These are phyloP conservation scores for Alectura lathami DNA, from an alignment of 2,113 vertebrate species.

Conservation along the genomic window DNA sequence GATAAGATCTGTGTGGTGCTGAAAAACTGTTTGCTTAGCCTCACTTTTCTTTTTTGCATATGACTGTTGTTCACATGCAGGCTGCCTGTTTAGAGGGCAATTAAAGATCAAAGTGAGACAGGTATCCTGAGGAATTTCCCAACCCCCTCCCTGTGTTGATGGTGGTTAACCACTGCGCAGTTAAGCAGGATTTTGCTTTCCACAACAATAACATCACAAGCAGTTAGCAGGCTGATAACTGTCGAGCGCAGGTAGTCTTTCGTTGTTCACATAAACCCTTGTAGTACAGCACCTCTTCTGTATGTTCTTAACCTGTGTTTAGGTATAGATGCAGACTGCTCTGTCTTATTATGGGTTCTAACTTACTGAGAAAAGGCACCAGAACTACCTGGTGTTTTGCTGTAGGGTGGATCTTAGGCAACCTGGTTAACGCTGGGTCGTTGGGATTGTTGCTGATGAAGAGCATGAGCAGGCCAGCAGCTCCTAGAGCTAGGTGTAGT, in stretches of 20 bases:
- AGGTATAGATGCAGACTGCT: not conserved
- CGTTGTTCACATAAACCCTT: not conserved
- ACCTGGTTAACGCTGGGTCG: not conserved
- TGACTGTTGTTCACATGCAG: not conserved
- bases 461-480: not conserved
- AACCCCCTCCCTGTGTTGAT: not conserved
- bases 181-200: conserved; percentile 13
- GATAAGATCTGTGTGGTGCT: not conserved
- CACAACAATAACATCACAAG: not conserved
- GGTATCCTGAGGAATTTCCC: not conserved
- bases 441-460: not conserved
- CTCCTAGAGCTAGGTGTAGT: not conserved
- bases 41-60: not conserved
- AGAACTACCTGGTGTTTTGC: not conserved
- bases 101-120: not conserved
- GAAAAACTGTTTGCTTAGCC: not conserved
- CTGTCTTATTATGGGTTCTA: not conserved
- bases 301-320: not conserved
- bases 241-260: not conserved
- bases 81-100: not conserved
- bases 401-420: not conserved
- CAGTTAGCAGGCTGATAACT: not conserved
- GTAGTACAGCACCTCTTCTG: not conserved
- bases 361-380: not conserved
- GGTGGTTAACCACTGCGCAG: not conserved